A percentile compares a stretch with the other conserved stretches of the same genome.
Evolutionary conservation across 2,113 vertebrate genomes (phyloP).

Genomic region (Forbesichthys papilliferus): DNA sequence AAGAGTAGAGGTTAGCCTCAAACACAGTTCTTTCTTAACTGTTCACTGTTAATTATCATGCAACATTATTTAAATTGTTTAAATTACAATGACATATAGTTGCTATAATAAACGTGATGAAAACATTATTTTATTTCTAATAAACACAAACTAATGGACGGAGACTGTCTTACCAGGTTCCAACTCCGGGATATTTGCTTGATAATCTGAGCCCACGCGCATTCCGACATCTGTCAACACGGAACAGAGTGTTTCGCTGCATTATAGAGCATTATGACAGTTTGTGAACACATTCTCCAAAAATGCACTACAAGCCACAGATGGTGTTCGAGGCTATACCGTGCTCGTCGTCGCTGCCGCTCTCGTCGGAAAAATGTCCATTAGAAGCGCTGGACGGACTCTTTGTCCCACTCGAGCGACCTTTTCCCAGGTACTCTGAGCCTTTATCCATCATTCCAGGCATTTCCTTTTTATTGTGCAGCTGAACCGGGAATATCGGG

Average conservation of each 20-base stretch:
- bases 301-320: neutral
- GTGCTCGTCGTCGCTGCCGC: conserved; percentile 93
- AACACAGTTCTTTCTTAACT: neutral
- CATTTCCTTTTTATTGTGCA: conserved; percentile 69
- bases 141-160: neutral
- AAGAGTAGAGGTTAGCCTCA: neutral
- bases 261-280: neutral
- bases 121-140: too few species aligned
- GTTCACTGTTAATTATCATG: too few species aligned
- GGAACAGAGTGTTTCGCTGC: conserved; percentile 14
- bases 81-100: too few species aligned
- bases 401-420: conserved; percentile 86
- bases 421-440: conserved; percentile 86
- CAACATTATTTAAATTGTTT: too few species aligned
- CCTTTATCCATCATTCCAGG: conserved; percentile 94
- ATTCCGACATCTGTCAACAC: conserved; percentile 91
- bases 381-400: conserved; percentile 87
- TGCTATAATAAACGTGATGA: too few species aligned
- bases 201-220: conserved; percentile 94
- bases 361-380: conserved; percentile 90
- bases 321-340: conserved; percentile 84
- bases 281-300: neutral
- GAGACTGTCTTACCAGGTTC: conserved; percentile 81
- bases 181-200: conserved; percentile 91
- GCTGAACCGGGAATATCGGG: too few species aligned